Percentiles rank a stretch among this genome's conserved stretches.
Evolutionary conservation across 2,888 invertebrate species (phyloP).

Genomic region (Xanthia togata): DNA sequence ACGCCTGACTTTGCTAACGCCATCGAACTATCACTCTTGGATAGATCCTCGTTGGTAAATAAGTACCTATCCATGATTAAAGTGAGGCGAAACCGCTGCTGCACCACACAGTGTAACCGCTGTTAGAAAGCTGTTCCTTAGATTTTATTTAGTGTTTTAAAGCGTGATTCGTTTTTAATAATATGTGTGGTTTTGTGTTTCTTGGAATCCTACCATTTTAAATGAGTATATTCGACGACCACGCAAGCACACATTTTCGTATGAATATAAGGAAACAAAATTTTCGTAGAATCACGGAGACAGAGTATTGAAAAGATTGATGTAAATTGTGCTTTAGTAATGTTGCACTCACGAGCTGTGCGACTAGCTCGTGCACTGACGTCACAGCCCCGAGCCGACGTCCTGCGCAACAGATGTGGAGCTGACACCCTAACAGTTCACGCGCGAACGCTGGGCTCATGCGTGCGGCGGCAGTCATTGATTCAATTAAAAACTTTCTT

Average conservation of each 20-base stretch:
- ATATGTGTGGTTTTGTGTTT: too few species aligned
- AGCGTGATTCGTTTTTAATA: background rate
- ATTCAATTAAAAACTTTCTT: background rate
- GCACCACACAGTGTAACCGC: background rate
- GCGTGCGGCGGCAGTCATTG: background rate
- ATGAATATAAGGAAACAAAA: background rate
- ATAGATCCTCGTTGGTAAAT: background rate
- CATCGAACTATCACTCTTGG: background rate
- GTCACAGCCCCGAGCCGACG: constrained; percentile 33
- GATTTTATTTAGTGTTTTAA: background rate
- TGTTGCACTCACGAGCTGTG: background rate
- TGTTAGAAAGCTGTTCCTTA: background rate
- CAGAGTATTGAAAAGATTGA: background rate
- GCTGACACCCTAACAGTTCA: background rate
- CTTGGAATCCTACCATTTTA: background rate
- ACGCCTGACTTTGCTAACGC: constrained; percentile 18
- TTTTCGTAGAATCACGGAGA: constrained; percentile 8
- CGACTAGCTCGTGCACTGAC: constrained; percentile 29
- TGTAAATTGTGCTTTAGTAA: constrained; percentile 2
- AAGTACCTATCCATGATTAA: background rate
- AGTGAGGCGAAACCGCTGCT: background rate
- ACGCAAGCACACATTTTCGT: background rate
- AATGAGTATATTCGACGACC: background rate
- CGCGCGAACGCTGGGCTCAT: background rate
- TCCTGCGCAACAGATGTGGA: constrained; percentile 24